Percentiles rank a stretch among this genome's conserved stretches.
Conservation (phyloP, 2,113 vertebrate species). For the Alligator sinensis region DNA sequence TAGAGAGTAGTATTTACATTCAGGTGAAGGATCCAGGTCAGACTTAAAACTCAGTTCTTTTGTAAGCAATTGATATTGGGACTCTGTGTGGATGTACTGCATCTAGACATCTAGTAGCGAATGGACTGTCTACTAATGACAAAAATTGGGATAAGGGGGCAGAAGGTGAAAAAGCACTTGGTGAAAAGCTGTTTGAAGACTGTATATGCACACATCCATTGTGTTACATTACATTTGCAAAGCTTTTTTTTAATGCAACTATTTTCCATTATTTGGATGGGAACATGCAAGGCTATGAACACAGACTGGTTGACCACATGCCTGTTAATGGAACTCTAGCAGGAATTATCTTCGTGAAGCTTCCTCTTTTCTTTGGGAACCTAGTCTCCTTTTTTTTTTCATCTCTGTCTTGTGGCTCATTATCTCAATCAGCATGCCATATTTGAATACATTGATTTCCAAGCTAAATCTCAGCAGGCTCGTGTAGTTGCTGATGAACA, state of each 20-base stretch:
- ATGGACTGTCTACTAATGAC: not conserved
- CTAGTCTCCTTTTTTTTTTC: not conserved
- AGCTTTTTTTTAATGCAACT: not conserved
- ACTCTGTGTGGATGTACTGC: accelerated
- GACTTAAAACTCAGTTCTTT: not conserved
- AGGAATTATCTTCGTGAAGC: not conserved
- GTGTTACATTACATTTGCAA: not conserved
- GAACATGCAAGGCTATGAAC: not conserved
- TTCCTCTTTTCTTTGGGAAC: not conserved
- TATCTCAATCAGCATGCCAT: constrained; percentile 40
- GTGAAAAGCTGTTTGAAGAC: not conserved
- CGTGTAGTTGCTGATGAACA: constrained; percentile 55
- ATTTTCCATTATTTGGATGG: accelerated
- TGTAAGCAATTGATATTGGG: accelerated
- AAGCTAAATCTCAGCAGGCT: constrained; percentile 51
- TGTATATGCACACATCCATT: not conserved
- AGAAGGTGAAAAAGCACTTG: no score
- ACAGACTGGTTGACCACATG: accelerated
- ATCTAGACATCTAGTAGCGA: accelerated
- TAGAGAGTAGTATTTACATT: not conserved
- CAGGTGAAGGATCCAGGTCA: not conserved
- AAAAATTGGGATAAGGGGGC: not conserved
- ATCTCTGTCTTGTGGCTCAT: constrained; percentile 46
- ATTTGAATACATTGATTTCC: constrained; percentile 46
- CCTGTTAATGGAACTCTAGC: accelerated